Base-by-base conservation (phyloP, 2,888 invertebrate species). In the Cheilosia urbana region DNA sequence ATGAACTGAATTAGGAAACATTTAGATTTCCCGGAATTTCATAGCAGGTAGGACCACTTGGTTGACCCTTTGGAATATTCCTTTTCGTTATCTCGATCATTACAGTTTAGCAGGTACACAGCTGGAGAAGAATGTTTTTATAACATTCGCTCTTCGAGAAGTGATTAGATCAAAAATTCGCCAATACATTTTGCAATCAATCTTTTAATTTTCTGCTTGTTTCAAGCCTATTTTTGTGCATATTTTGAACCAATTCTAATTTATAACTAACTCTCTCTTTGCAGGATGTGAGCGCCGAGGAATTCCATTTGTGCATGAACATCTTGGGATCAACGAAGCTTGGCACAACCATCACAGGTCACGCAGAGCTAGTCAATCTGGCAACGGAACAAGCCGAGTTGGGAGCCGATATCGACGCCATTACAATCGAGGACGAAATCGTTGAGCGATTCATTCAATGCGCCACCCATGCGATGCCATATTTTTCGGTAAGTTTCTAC, bases 251-350 rank as follows among this genome's bases (percentile, higher is more conserved):
- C 9, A 47, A 47, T 1, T 17, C 5, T 13, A 24, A 15, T 4
- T 9, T 4, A 6, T 17, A 3, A 47, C 3, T 13, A 60, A 40
- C 30, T 37, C 11, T 60, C 30, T 15, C n/a, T 17, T 40, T 78
- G 90, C 90, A 97, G 95, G 97, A 97, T 93, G 96, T 97, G 34
- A 97, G 96, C 15, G 97, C 97, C 40, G 97, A 97, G 88, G 98
- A 99, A 93, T 98, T 98, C 93, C 95, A 97, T 89, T 94, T 95
- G 84, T 95, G 98, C 79, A 97, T 99, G 96, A 96, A 96, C 58
- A 94, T 98, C 88, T 93, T 99, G 88, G 95, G 96, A 34, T 95
- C 95, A 92, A 96, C 98, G 11, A 95, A 96, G 91, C 93, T 97
- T 58, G 96, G 97, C 62, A 96, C 96, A 88, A 96, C 97, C 7